phyloP scores from a whole-genome alignment of 2,888 invertebrate genomes.

The Aphrophora alni region DNA sequence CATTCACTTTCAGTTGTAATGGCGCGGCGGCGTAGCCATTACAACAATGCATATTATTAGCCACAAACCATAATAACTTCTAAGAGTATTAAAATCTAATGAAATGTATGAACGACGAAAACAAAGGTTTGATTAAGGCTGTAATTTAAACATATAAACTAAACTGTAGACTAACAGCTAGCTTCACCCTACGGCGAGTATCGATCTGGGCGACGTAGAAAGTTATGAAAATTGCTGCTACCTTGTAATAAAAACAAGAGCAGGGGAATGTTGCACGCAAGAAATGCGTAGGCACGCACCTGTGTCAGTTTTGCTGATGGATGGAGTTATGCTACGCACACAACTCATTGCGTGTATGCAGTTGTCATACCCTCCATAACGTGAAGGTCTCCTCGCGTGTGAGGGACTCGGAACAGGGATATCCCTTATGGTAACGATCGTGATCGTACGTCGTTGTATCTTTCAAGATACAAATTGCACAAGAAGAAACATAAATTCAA shows the following conservation, averaged over 20 bases:
- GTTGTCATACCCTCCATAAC: neutral
- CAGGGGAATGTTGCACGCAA: neutral
- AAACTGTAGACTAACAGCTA: too few relatives aligned
- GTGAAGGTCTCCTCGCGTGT: neutral
- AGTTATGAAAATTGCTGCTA: neutral
- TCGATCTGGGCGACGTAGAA: neutral
- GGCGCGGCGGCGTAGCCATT: too few relatives aligned
- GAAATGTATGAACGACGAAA: too few relatives aligned
- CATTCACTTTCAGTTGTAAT: too few relatives aligned
- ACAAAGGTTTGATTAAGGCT: too few relatives aligned
- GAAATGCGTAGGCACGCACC: slow-evolving; percentile 3
- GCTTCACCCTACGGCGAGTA: neutral
- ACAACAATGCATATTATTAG: too few relatives aligned
- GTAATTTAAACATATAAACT: too few relatives aligned
- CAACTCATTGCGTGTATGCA: neutral
- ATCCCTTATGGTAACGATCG: neutral
- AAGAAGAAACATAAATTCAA: neutral
- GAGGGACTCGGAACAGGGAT: neutral
- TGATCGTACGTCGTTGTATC: neutral
- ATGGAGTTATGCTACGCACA: slow-evolving; percentile 6
- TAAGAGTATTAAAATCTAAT: too few relatives aligned
- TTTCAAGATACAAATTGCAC: neutral
- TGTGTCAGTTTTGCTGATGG: neutral
- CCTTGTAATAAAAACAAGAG: slow-evolving; percentile 2
- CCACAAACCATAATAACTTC: too few relatives aligned